A percentile compares a stretch with the other conserved stretches of the same genome.
These are phyloP conservation scores for Lasioglossum malachurum DNA, from an alignment of 2,888 invertebrate species.

Conservation along the genomic window DNA sequence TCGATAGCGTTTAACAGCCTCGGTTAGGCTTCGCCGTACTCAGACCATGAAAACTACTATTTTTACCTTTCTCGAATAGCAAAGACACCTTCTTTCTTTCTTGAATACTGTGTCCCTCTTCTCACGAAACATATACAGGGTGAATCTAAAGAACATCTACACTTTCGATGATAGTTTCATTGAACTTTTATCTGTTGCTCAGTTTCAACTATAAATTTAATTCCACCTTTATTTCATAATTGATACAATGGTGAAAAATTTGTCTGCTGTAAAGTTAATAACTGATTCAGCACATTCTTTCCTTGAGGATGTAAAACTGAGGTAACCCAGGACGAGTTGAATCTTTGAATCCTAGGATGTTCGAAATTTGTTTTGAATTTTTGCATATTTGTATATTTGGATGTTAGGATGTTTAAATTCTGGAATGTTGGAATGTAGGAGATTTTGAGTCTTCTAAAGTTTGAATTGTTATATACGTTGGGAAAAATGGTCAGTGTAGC, in stretches of 20 bases:
- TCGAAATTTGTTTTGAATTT: too few species aligned
- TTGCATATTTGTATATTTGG: too few species aligned
- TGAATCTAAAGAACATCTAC: not conserved
- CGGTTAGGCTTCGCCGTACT: conserved; percentile 45
- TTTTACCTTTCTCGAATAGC: conserved; percentile 14
- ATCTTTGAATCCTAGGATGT: too few species aligned
- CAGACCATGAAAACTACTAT: conserved; percentile 34
- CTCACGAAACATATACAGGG: not conserved
- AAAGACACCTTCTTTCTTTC: not conserved
- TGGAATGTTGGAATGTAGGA: too few species aligned
- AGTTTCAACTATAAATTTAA: too few species aligned
- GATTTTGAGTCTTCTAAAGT: not conserved
- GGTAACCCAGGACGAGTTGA: too few species aligned
- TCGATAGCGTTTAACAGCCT: conserved; percentile 56
- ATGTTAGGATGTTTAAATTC: too few species aligned
- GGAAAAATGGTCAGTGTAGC: not conserved
- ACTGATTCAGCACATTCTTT: too few species aligned
- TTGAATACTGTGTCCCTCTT: not conserved
- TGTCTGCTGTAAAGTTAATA: too few species aligned
- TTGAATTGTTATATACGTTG: not conserved
- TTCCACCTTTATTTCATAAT: too few species aligned
- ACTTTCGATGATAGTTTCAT: not conserved
- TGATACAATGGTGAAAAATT: too few species aligned
- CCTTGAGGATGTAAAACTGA: too few species aligned
- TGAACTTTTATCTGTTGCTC: not conserved